Evolutionary conservation across 2,113 vertebrate species (phyloP).

Genomic region (Thalassoma bifasciatum): DNA sequence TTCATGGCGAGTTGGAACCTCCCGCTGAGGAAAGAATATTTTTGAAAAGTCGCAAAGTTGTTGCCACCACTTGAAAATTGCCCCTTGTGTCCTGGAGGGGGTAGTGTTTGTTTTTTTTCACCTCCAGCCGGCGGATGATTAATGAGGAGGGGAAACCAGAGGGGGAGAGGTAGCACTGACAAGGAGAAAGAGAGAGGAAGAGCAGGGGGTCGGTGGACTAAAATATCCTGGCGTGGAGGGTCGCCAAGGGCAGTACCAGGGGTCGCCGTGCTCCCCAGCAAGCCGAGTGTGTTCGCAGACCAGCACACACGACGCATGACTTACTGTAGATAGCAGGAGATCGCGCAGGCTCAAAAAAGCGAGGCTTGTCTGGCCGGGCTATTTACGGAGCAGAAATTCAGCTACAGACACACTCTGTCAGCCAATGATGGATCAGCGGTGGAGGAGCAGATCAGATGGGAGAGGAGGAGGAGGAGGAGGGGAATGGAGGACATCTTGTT

Average conservation of each 20-base stretch:
- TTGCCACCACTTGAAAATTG: constrained; percentile 81
- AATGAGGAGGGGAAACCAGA: constrained; percentile 59
- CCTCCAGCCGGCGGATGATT: constrained; percentile 83
- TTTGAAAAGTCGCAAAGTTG: constrained; percentile 82
- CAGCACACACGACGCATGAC: constrained; percentile 78
- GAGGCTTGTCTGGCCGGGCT: constrained; percentile 74
- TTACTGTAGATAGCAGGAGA: constrained; percentile 80
- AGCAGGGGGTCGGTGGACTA: constrained; percentile 59
- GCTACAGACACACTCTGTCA: constrained; percentile 75
- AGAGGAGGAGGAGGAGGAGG: not conserved
- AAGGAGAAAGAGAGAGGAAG: constrained; percentile 57
- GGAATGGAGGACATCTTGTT: constrained; percentile 40
- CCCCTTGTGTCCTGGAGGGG: constrained; percentile 69
- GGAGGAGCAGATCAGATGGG: constrained; percentile 39
- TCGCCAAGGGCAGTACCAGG: constrained; percentile 64
- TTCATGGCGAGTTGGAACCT: constrained; percentile 65
- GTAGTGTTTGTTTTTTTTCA: constrained; percentile 77
- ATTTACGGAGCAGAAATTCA: constrained; percentile 86
- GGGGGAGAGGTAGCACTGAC: constrained; percentile 19
- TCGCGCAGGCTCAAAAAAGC: constrained; percentile 67
- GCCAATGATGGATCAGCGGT: constrained; percentile 77
- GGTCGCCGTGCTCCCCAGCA: constrained; percentile 50
- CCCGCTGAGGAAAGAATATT: constrained; percentile 76
- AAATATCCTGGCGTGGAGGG: constrained; percentile 81
- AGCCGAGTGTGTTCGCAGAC: constrained; percentile 64